Evolutionary conservation across 1,140 invertebrate genomes (phyloP).

Genomic region (Bombus superbus): DNA sequence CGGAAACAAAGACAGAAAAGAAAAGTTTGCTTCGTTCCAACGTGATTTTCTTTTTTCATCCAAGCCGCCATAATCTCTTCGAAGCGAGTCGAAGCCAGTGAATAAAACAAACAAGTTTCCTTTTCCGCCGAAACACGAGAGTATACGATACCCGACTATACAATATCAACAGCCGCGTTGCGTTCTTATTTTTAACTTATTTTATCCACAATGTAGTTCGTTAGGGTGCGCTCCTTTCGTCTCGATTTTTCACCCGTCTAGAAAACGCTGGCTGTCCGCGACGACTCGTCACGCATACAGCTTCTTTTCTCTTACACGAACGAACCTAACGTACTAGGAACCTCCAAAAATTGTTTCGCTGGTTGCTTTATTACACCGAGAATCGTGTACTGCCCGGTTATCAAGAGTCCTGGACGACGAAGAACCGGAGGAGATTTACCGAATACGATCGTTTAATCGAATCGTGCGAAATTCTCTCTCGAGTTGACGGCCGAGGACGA

Average conservation of each 20-base stretch:
- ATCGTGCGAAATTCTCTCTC: neutral
- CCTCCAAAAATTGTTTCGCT: neutral
- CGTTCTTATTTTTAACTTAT: constrained; percentile 36
- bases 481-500: no score
- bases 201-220: constrained; percentile 37
- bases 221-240: constrained; percentile 13
- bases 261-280: neutral
- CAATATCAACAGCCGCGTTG: neutral
- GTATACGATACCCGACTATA: neutral
- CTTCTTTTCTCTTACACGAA: neutral
- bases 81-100: constrained; percentile 14
- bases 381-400: neutral
- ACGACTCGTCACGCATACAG: neutral
- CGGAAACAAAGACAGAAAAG: neutral
- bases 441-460: constrained; percentile 8
- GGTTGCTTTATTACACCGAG: neutral
- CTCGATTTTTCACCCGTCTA: constrained; percentile 10
- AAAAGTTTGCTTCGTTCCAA: neutral
- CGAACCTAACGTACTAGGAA: no score
- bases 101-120: constrained; percentile 45
- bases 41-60: neutral
- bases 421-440: neutral
- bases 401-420: neutral
- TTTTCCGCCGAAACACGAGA: neutral
- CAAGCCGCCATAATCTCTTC: constrained; percentile 22